Evolutionary conservation across 2,797 vertebrate genomes (phyloP), one percentile per base, ranked within the genome.

Genomic region (Acanthopagrus latus): DNA sequence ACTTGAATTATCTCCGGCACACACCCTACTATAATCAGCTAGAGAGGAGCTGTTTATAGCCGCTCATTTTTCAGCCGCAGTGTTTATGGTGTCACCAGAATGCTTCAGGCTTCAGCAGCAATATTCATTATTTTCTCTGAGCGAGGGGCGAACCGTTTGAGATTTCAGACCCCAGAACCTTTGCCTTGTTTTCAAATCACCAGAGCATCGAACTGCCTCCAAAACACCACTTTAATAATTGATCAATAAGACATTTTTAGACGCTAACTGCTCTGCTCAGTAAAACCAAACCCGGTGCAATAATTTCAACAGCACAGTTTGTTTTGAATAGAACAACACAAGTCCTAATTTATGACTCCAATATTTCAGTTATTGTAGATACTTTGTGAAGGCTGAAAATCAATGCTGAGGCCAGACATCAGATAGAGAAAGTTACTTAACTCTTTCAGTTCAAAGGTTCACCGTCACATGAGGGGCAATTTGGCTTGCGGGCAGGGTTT

Each of bases 141-240:
- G n/a, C 43, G 5, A 13, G 29, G 17, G 20, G 21, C 47, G 57
- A 67, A 69, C 10, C 9, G 17, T 18, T 20, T 62, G n/a, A 58
- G 48, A 56, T 18, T 20, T 62, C 25, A 58, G 48, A 56, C 55
- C 25, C 76, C 25, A 76, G 57, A 73, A 62, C 14, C 66, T 21
- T 76, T 47, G 41, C 17, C 38, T 60, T 44, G 16, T 70, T 80
- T 85, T 85, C n/a, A 64, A 57, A 74, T 47, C 7, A 65, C 57
- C n/a, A 54, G 9, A 63, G 55, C 63, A 62, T 76, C 68, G 46
- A 68, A 52, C 44, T 27, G 4, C 56, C 18, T 67, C 41, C 63
- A 59, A 77, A 72, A 29, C 44, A 65, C 3, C 1, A 51, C 13
- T 57, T 75, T 63, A 60, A 74, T 67, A 52, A 76, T 62, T 74